Evolutionary conservation across 2,113 vertebrate genomes (phyloP).

Genomic region (Excalfactoria chinensis): DNA sequence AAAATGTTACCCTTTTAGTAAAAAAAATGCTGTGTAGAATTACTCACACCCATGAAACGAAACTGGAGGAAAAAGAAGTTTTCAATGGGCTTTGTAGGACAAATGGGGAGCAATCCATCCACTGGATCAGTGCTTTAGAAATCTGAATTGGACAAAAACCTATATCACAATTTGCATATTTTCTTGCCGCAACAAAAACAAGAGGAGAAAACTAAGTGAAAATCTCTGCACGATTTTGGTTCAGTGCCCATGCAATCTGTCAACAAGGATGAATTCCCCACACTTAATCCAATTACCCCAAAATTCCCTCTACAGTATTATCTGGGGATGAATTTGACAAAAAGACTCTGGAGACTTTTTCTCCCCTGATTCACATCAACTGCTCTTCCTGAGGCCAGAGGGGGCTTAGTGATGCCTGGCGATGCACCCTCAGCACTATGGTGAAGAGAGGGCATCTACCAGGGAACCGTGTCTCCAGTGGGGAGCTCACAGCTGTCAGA

Average conservation of each 20-base stretch:
- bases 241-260: constrained; percentile 51
- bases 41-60: background rate
- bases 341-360: background rate
- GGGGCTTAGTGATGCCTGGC: background rate
- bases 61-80: background rate
- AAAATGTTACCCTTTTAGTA: background rate
- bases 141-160: background rate
- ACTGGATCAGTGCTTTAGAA: background rate
- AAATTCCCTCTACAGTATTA: constrained; percentile 9
- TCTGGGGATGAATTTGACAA: constrained; percentile 12
- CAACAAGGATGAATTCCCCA: constrained; percentile 41
- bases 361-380: background rate
- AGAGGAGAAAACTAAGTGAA: constrained; percentile 8
- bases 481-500: background rate
- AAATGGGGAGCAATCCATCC: background rate
- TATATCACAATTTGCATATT: background rate
- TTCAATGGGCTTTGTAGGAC: background rate
- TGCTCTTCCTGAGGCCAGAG: background rate
- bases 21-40: background rate
- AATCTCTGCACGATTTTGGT: background rate
- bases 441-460: accelerated
- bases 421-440: background rate
- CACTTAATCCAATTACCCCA: constrained; percentile 57
- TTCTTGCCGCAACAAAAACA: background rate
- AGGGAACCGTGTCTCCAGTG: accelerated